phyloP scores from a whole-genome alignment of 2,797 vertebrate genomes.

The Dicrostonyx torquatus region DNA sequence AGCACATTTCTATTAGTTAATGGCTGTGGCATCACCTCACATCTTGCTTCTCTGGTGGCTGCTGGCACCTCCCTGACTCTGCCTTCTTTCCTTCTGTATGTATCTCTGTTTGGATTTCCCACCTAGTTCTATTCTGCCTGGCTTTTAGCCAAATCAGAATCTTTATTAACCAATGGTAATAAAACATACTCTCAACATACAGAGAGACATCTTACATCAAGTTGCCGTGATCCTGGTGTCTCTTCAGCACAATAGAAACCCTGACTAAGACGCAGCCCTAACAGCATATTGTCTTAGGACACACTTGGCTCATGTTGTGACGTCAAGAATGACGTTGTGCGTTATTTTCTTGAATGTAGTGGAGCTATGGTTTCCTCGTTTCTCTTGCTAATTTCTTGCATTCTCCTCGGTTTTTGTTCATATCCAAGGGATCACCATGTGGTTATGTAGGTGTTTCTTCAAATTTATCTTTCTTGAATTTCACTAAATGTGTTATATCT shows the following conservation, averaged over 20 bases:
- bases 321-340: background rate
- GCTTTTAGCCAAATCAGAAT: too few relatives aligned
- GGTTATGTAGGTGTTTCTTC: background rate
- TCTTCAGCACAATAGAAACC: background rate
- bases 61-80: too few relatives aligned
- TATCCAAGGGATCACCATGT: background rate
- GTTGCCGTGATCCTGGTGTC: background rate
- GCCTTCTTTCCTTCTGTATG: too few relatives aligned
- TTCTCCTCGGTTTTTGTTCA: background rate
- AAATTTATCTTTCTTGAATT: conserved; percentile 15
- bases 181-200: too few relatives aligned
- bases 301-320: background rate
- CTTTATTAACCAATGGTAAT: too few relatives aligned
- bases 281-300: background rate
- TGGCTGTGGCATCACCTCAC: too few relatives aligned
- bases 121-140: too few relatives aligned
- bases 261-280: background rate
- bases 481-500: background rate
- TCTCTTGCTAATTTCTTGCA: background rate
- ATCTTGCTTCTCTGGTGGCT: too few relatives aligned
- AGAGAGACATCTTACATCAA: too few relatives aligned
- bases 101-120: too few relatives aligned
- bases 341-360: background rate
- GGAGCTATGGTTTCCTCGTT: background rate
- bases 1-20: too few relatives aligned